Evolutionary conservation across 2,113 vertebrate species (phyloP).

Genomic region (Aspiorhynchus laticeps): DNA sequence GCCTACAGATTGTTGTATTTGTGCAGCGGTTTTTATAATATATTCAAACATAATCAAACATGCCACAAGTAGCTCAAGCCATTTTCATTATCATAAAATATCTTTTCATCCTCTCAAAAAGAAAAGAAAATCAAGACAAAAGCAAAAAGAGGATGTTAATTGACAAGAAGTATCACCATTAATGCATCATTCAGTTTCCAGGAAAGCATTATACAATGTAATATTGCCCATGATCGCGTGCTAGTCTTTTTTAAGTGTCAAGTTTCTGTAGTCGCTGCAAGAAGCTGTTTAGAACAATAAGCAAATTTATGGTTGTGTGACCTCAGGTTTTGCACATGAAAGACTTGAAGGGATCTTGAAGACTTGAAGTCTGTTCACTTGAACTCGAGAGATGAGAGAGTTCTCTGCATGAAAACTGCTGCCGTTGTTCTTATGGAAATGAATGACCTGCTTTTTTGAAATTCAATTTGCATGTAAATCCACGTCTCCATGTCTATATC

Average conservation of each 20-base stretch:
- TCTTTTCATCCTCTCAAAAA: not conserved
- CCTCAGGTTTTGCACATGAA: conserved; percentile 41
- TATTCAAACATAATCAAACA: not conserved
- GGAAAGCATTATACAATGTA: not conserved
- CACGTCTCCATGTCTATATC: not conserved
- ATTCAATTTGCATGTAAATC: conserved; percentile 47
- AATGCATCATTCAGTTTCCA: not conserved
- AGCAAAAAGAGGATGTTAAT: not conserved
- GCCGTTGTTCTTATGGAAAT: conserved; percentile 50
- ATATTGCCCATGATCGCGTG: not conserved
- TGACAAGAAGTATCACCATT: not conserved
- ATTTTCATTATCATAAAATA: conserved; percentile 11
- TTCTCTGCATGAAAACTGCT: conserved; percentile 30
- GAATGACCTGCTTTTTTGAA: conserved; percentile 35
- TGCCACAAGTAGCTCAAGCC: not conserved
- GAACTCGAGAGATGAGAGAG: conserved; percentile 37
- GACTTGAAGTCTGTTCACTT: conserved; percentile 21
- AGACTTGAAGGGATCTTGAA: conserved; percentile 34
- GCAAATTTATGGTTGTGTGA: conserved; percentile 17
- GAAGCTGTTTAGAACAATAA: conserved; percentile 25
- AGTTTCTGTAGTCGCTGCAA: conserved; percentile 20
- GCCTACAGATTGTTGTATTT: not conserved
- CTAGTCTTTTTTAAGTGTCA: not conserved
- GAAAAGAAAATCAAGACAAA: not conserved
- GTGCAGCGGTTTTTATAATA: not conserved